Evolutionary conservation across 2,888 invertebrate genomes (phyloP), one percentile per base, ranked within the genome.

Genomic region (Diaphora mendica): DNA sequence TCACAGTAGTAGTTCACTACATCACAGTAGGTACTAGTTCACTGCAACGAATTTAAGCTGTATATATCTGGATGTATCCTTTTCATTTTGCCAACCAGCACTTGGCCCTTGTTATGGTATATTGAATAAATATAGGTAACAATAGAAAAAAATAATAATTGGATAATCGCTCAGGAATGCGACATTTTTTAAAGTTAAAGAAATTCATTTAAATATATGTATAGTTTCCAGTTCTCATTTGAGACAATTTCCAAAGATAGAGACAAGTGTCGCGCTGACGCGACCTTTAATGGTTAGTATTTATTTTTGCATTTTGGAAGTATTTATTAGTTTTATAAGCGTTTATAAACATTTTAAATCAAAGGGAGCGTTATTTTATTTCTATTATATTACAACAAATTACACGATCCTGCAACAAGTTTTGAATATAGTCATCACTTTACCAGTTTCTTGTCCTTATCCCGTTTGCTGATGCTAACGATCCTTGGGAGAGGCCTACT

Each of bases 311-410:
- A 13, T 59, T 59, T 11, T 59, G 13, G 13, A 59, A n/a, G 30
- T 42, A 30, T 44, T 44, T 30, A 44, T 59, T 76, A 70, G 30
- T 35, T 76, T 79, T 82, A 26, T 75, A 82, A 77, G 71, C 72
- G 66, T 80, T 80, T 74, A 75, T 82, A 82, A 82, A 82, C 78
- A 82, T 82, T 77, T 15, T 80, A 76, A 71, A 77, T 51, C 73
- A 30, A 78, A 80, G 77, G 59, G 13, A 48, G 23, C 9, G 7
- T 73, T 70, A 69, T 81, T 82, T 81, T 26, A 80, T 76, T 81
- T 26, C 13, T 59, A 26, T 44, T 42, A 44, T 15, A 44, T 15
- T 15, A 39, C 39, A 39, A 39, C 15, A 15, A 44, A 44, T 4
- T 44, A 15, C 44, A 44, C 44, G 3, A 15, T 15, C 7, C 15